These are phyloP conservation scores for Leptura quadrifasciata DNA, from an alignment of 2,888 invertebrate genomes.

Conservation along the genomic window DNA sequence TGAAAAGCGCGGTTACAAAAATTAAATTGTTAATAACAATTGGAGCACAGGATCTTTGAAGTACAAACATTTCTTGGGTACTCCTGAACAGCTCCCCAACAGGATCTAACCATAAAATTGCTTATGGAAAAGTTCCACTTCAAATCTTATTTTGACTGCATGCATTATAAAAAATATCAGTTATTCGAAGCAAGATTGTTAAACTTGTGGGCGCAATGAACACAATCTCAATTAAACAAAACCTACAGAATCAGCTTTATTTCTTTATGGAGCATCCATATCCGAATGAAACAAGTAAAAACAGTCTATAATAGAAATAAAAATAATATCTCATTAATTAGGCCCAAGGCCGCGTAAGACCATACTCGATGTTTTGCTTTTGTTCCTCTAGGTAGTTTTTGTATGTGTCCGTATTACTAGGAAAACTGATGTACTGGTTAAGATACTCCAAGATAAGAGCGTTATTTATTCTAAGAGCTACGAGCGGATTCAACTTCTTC, in stretches of 20 bases:
- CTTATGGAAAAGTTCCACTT: too few species aligned
- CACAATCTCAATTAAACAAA: not conserved
- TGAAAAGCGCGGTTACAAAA: too few species aligned
- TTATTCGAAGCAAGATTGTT: too few species aligned
- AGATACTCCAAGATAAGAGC: slow-evolving; percentile 72
- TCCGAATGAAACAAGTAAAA: not conserved
- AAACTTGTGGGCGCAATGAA: too few species aligned
- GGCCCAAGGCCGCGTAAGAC: slow-evolving; percentile 71
- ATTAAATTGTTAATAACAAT: too few species aligned
- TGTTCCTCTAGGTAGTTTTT: slow-evolving; percentile 64
- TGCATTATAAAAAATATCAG: too few species aligned
- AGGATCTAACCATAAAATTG: too few species aligned
- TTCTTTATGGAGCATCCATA: not conserved
- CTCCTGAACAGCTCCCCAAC: too few species aligned
- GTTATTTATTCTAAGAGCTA: slow-evolving; percentile 73
- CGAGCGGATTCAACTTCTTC: slow-evolving; percentile 72
- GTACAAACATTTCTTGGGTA: too few species aligned
- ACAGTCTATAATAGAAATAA: not conserved
- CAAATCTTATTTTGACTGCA: too few species aligned
- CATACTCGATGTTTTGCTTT: slow-evolving; percentile 63
- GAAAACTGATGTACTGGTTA: slow-evolving; percentile 64
- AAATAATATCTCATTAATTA: slow-evolving; percentile 46
- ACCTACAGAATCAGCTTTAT: not conserved
- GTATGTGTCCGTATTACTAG: slow-evolving; percentile 61
- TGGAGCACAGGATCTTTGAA: too few species aligned